Evolutionary conservation across 2,113 vertebrate species (phyloP), one percentile per base, ranked within the genome.

Genomic region (Rostratula benghalensis): DNA sequence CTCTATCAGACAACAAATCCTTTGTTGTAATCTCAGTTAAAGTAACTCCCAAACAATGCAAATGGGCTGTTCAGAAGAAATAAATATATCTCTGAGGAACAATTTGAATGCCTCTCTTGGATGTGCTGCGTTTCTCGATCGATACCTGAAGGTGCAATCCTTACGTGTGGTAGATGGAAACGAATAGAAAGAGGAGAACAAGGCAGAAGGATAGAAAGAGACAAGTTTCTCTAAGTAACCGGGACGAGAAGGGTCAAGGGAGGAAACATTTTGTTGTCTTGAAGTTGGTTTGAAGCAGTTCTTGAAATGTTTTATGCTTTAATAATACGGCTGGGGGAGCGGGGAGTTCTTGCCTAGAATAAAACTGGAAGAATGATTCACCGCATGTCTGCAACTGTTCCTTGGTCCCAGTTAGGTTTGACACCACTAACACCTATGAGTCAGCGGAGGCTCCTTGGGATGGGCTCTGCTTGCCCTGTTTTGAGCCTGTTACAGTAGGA

Each of bases 351-450:
- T 9, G 77, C 76, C 81, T 91, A 87, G 93, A 95, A 94, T 97
- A 97, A 97, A 96, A 97, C 63, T 96, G 93, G 89, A 94, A 89
- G 91, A 95, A 92, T 97, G 95, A 97, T 96, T 97, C 96, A 97
- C 81, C 1, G 0, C 60, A 79, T 95, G 94, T 97, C 96, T 97
- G 92, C 80, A 96, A 64, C 84, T 63, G 76, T 93, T 94, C 82
- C 95, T 94, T 96, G 83, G 94, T 93, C 89, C 88, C 84, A 94
- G 94, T 95, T 89, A 93, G 74, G 85, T 95, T 70, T 97, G 92
- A 90, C 92, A 94, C 93, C 78, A 93, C 95, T 82, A 97, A 95
- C 82, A 93, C 90, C 73, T 97, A 85, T 97, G 97, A 97, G 89
- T 97, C 95, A 97, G 86, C 22, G 1, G 76, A 96, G 67, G 67